Conservation (phyloP, 2,113 vertebrate genomes). For the Echinops telfairi region DNA sequence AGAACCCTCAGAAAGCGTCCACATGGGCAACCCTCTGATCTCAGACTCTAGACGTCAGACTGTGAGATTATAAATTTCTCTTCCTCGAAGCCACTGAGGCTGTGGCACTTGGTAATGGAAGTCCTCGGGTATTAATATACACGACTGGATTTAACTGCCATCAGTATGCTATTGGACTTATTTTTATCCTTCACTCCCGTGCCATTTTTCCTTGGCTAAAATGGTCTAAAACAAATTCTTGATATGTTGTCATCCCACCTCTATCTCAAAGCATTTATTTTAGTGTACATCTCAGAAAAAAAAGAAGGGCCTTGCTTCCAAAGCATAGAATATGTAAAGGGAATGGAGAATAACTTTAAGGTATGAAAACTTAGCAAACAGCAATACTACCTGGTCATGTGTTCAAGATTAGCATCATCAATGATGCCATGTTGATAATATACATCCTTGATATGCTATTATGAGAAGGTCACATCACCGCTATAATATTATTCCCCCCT, state of each 20-base stretch:
- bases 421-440: background rate
- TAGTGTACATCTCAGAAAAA: background rate
- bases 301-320: background rate
- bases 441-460: background rate
- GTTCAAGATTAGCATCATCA: background rate
- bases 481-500: background rate
- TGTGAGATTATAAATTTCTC: background rate
- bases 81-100: background rate
- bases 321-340: background rate
- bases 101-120: background rate
- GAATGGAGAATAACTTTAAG: background rate
- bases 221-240: conserved; percentile 37
- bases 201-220: conserved; percentile 36
- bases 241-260: background rate
- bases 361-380: background rate
- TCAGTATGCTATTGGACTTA: background rate
- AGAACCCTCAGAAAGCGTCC: background rate
- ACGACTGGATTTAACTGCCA: background rate
- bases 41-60: background rate
- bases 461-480: background rate
- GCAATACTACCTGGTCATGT: background rate
- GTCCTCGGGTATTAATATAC: background rate
- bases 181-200: background rate
- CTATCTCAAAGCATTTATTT: conserved; percentile 43
- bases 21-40: background rate